Evolutionary conservation across 2,797 vertebrate genomes (phyloP), one percentile per base, ranked within the genome.

Genomic region (Syndactyla subalaris): DNA sequence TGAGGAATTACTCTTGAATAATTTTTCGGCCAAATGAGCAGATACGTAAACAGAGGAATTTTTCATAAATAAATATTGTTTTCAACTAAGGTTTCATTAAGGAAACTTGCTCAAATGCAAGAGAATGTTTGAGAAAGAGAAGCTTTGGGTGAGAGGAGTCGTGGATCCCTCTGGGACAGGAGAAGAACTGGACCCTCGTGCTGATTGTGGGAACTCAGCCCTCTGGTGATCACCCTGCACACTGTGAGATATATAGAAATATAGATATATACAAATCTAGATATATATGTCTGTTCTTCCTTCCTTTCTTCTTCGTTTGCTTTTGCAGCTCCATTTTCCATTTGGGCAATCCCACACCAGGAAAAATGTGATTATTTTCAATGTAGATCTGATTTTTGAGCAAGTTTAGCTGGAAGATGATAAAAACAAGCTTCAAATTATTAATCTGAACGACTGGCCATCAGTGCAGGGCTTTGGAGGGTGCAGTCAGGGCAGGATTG

Each of bases 91-190:
- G 9, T 11, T 55, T 81, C 4, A 2, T 59, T 55, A 73, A 23
- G 46, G 41, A 61, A 73, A 23, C 15, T 27, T 81, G 46, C 6
- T 52, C 24, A 23, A n/a, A 15, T 58, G 59, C n/a, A 67, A 59
- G 45, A 7, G 36, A 46, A 36, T 0, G 0, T 73, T 73, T 73
- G 17, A 18, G 70, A 46, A 83, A 26, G 39, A 80, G 49, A 13
- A 45, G 22, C 10, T 76, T 49, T 71, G 7, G 46, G 49, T 12
- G 14, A 67, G 49, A 45, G 39, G 20, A 45, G 8, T 15, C 18
- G 16, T 27, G 11, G 30, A 45, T 46, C 20, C 15, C 7, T 88
- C 30, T 20, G n/a, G 30, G 9, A 9, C 0, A 1, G 58, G 13
- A 43, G 39, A 73, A 77, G 55, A 66, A 32, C 61, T 70, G 52